Conservation (phyloP, 2,888 invertebrate genomes). For the Amiota minor region DNA sequence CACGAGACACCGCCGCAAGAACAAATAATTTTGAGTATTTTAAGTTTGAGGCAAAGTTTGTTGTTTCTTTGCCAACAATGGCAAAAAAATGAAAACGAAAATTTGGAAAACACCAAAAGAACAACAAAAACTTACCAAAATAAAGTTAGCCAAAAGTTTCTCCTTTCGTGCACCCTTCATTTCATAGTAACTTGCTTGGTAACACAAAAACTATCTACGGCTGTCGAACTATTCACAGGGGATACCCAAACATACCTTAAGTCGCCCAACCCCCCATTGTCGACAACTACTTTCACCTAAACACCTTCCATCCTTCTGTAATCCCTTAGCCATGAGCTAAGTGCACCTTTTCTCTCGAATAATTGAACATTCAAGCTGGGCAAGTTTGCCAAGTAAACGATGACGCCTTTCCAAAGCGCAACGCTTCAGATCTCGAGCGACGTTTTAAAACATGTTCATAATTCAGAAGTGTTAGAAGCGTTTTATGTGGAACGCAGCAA, state of each 20-base stretch:
- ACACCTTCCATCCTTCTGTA: too few relatives aligned
- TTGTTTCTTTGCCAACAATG: not conserved
- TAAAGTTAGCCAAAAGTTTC: conserved; percentile 17
- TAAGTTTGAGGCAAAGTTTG: conserved; percentile 27
- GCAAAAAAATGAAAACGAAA: conserved; percentile 25
- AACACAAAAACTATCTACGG: too few relatives aligned
- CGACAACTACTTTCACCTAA: too few relatives aligned
- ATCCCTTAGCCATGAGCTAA: not conserved
- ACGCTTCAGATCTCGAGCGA: conserved; percentile 38
- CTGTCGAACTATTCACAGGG: too few relatives aligned
- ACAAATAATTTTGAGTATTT: conserved; percentile 23
- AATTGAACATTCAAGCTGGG: not conserved
- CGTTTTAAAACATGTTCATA: conserved; percentile 48
- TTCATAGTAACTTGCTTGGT: too few relatives aligned
- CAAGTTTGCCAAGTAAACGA: not conserved
- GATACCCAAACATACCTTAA: too few relatives aligned
- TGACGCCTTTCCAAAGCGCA: conserved; percentile 6
- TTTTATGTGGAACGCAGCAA: conserved; percentile 49
- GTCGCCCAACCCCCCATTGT: too few relatives aligned
- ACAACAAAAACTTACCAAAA: conserved; percentile 6
- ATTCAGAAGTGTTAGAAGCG: conserved; percentile 56
- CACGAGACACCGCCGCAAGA: conserved; percentile 13
- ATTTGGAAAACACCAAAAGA: not conserved
- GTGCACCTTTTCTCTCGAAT: conserved; percentile 17
- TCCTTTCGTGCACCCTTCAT: not conserved